These are phyloP conservation scores for Drosophila tsacasi DNA, from an alignment of 1,140 invertebrate species.

Conservation along the genomic window DNA sequence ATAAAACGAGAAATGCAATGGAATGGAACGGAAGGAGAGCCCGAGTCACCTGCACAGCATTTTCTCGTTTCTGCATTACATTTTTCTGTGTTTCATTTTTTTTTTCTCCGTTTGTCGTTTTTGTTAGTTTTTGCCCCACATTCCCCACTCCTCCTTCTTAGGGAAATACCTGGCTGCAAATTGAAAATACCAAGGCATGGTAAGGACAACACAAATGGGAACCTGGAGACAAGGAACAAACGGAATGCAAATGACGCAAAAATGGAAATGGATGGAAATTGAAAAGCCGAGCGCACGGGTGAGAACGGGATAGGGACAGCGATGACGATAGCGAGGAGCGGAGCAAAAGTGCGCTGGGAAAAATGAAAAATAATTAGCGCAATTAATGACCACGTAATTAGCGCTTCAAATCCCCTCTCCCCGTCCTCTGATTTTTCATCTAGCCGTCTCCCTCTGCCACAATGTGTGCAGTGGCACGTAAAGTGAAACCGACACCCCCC, in stretches of 20 bases:
- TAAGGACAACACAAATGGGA: constrained; percentile 15
- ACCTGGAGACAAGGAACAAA: constrained; percentile 33
- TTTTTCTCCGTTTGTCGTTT: not conserved
- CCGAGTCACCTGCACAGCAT: constrained; percentile 16
- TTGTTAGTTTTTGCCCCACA: constrained; percentile 4
- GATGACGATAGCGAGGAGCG: not conserved
- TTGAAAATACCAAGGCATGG: constrained; percentile 42
- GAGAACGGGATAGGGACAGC: not conserved
- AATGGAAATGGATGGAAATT: constrained; percentile 75
- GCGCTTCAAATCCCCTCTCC: constrained; percentile 66
- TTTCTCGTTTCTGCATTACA: not conserved
- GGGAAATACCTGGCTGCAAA: constrained; percentile 37
- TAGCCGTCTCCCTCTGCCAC: constrained; percentile 25
- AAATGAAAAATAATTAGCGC: constrained; percentile 84
- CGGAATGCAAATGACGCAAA: constrained; percentile 75
- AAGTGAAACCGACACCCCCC: constrained; percentile 25
- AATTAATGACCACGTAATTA: constrained; percentile 84
- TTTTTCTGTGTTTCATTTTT: not conserved
- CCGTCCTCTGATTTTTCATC: not conserved
- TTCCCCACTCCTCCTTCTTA: not conserved
- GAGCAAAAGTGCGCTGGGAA: constrained; percentile 29
- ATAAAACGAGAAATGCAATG: constrained; percentile 37
- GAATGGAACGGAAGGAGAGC: constrained; percentile 29
- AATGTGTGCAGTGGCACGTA: constrained; percentile 74
- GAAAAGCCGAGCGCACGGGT: constrained; percentile 16